These are phyloP conservation scores for Lacanobia oleracea DNA, from an alignment of 2,888 invertebrate species.

Conservation along the genomic window DNA sequence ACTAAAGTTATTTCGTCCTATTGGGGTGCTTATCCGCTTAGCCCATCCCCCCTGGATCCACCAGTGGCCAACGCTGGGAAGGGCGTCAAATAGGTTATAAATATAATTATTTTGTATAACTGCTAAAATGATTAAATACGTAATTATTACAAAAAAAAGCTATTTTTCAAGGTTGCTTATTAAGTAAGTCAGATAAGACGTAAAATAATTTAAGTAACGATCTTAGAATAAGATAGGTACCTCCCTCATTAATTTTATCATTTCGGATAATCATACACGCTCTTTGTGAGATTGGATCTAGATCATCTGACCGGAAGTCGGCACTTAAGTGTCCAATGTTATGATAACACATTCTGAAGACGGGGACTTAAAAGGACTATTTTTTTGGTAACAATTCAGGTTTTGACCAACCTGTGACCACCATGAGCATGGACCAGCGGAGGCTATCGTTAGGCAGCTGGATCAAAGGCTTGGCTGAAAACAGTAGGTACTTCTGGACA, in stretches of 20 bases:
- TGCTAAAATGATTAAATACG: background rate
- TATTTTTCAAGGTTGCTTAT: slow-evolving; percentile 5
- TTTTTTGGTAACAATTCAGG: background rate
- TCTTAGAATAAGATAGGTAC: background rate
- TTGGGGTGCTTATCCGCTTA: too few species aligned
- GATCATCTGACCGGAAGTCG: background rate
- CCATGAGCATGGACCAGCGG: too few species aligned
- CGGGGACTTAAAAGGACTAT: background rate
- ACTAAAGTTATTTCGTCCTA: too few species aligned
- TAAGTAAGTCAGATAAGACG: background rate
- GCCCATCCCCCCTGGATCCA: too few species aligned
- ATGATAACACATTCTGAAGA: slow-evolving; percentile 1
- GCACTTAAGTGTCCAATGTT: background rate
- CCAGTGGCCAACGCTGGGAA: too few species aligned
- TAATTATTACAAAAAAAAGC: background rate
- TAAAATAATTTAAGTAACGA: background rate
- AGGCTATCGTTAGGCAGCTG: too few species aligned
- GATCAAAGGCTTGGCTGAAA: too few species aligned
- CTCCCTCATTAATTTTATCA: background rate
- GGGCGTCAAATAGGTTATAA: background rate
- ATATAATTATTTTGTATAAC: background rate
- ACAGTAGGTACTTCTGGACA: too few species aligned
- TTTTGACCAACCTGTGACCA: too few species aligned
- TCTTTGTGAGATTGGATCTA: slow-evolving; percentile 10
- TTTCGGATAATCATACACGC: background rate